Base-by-base conservation (phyloP, 2,113 vertebrate species). In the Rhegmatorhina hoffmannsi region DNA sequence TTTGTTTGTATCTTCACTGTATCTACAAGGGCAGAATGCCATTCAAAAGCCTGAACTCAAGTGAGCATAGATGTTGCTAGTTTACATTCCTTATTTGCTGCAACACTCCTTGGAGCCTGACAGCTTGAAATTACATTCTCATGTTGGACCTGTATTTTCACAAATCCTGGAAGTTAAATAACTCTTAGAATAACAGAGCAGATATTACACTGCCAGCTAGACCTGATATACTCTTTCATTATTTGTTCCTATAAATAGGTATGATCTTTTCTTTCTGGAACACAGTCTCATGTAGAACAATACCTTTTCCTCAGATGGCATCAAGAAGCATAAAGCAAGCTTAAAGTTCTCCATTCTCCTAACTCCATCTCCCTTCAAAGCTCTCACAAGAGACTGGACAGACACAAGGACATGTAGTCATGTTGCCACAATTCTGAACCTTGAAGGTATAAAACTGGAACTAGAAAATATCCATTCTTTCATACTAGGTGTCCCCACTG, bases 181-280 rank as follows among this genome's bases (percentile, higher is more conserved):
- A 81, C 29, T 83, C 31, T 58, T 84, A 52, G 24, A 95, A 89
- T 72, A 94, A 92, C 52, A 94, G 46, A 59, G 19, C 31, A 84
- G 44, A 74, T 77, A 90, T 25, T 63, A 87, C 26, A 52, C 67
- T 87, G 72, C 88, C 69, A 86, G 40, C 38, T 64, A 87, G 28
- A 92, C 56, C n/a, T 84, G 52, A 92, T 95, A 96, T 31, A 90
- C 2, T 0, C 83, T 94, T 95, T 95, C 85, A 90, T 94, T 94
- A 80, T 94, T 94, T 86, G 86, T 74, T 95, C 77, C 94, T 97
- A 94, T 94, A 94, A 96, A 95, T 94, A 94, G 83, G 14, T 46
- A 95, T 94, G 84, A 72, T 87, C 46, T 89, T 95, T 95, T 84
- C 81, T 78, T 89, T 89, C 60, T 95, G 92, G 84, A 90, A 89